phyloP scores from a whole-genome alignment of 2,113 vertebrate genomes.

The Halcyon malimbica region DNA sequence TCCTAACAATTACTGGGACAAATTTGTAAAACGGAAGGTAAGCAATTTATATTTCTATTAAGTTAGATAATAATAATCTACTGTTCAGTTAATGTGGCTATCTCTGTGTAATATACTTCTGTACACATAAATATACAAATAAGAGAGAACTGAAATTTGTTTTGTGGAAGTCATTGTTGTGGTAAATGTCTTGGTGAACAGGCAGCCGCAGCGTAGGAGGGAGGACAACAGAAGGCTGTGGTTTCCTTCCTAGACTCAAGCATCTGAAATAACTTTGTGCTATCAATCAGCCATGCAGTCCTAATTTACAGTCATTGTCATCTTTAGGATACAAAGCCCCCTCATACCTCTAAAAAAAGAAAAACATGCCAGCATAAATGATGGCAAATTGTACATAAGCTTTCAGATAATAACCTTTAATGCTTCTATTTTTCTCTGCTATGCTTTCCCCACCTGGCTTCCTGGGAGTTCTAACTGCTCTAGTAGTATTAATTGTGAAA shows the following conservation, averaged over 20 bases:
- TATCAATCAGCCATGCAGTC: slow-evolving; percentile 30
- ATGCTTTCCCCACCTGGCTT: neutral
- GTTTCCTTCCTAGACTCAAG: slow-evolving; percentile 25
- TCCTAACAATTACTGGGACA: slow-evolving; percentile 99
- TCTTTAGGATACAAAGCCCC: slow-evolving; percentile 28
- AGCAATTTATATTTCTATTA: slow-evolving; percentile 32
- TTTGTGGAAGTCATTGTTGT: neutral
- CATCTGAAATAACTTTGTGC: neutral
- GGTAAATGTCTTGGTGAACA: neutral
- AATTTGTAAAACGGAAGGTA: slow-evolving; percentile 98
- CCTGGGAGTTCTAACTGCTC: slow-evolving; percentile 39
- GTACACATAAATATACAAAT: neutral
- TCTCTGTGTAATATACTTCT: neutral
- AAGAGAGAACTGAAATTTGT: neutral
- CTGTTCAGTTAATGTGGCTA: neutral
- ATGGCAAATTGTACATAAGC: slow-evolving; percentile 47
- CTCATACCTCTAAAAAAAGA: slow-evolving; percentile 42
- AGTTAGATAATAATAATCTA: neutral
- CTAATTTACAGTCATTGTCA: slow-evolving; percentile 45
- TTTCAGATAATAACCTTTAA: slow-evolving; percentile 43
- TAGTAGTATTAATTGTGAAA: neutral
- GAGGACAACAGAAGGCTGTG: slow-evolving; percentile 15
- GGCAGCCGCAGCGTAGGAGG: neutral
- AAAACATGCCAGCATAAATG: slow-evolving; percentile 53
- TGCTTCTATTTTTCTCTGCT: slow-evolving; percentile 28